Percentiles rank a stretch among this genome's conserved stretches.
Conservation (phyloP, 2,797 vertebrate species). For the Denticeps clupeoides region DNA sequence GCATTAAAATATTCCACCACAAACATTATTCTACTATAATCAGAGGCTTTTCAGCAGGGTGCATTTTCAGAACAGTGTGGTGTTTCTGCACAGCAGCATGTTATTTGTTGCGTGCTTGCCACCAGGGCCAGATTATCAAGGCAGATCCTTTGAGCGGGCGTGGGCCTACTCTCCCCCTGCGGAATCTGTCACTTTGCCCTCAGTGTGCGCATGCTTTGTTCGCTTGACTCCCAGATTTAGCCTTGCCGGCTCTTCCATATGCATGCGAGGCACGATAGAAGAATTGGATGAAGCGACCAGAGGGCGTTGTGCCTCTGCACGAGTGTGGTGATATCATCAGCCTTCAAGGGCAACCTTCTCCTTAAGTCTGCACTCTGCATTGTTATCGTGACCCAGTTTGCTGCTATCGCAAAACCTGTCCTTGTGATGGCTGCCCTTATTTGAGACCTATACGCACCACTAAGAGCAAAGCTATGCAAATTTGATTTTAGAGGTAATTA, state of each 20-base stretch:
- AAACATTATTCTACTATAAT: too few species aligned
- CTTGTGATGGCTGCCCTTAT: neutral
- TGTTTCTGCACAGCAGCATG: too few species aligned
- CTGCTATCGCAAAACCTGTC: neutral
- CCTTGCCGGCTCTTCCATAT: slow-evolving; percentile 26
- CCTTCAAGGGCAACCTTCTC: slow-evolving; percentile 17
- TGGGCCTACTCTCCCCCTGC: slow-evolving; percentile 8
- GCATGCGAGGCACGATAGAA: slow-evolving; percentile 18
- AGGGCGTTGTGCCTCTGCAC: slow-evolving; percentile 18
- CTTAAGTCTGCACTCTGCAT: neutral
- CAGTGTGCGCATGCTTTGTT: slow-evolving; percentile 9
- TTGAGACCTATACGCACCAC: neutral
- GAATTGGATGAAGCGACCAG: slow-evolving; percentile 2
- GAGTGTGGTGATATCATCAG: slow-evolving; percentile 21
- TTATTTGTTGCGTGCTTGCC: too few species aligned
- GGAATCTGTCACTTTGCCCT: too few species aligned
- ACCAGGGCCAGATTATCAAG: too few species aligned
- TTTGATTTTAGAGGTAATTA: slow-evolving; percentile 2
- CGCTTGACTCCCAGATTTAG: slow-evolving; percentile 13
- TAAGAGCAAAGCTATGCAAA: neutral
- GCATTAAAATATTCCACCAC: too few species aligned
- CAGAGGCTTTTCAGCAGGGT: too few species aligned
- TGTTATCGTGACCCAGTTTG: neutral
- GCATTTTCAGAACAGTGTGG: too few species aligned
- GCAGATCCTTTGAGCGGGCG: too few species aligned